Base-by-base conservation (phyloP, 2,113 vertebrate species). In the Coracopsis vasa region DNA sequence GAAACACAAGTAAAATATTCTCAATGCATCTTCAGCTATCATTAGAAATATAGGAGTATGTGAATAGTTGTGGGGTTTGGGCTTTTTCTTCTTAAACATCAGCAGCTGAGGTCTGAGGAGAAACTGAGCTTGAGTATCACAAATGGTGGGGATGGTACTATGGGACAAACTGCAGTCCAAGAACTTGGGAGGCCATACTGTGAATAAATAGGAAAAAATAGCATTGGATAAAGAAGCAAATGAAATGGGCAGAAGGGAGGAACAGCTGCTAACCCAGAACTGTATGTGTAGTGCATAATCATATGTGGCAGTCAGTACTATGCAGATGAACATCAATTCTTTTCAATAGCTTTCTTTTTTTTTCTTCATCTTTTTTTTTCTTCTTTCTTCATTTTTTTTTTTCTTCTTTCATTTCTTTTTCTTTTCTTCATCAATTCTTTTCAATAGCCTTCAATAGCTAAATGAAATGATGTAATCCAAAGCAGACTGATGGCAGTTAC, bases 261-360 rank as follows among this genome's bases (percentile, higher is more conserved):
- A 88, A 33, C 37, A 92, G n/a, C 35, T 58, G 23, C 28, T 70
- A 61, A 61, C 18, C 27, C 15, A 53, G 79, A 48, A 48, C 17
- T 92, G 71, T 33, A 28, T 33, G 8, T 56, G 2, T 58, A 50
- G 62, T 74, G 31, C 2, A 1, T 70, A 73, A 17, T 56, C 19
- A 3, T 16, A 16, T 0, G 0, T 60, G 29, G 13, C 56, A 58
- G 8, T 45, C 11, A 1, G 7, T 71, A 10, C 17, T 86, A 3
- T 56, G 39, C 7, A 65, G 37, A 14, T 44, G 37, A 77, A 25
- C 11, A 14, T 69, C 16, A 50, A 8, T 72, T 93, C 16, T 72
- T 48, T 83, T 53, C 21, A 37, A 0, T 65, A 72, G 24, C 54
- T 48, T n/a, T n/a, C n/a, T n/a, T n/a, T n/a, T n/a, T n/a, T n/a